Percentiles rank a stretch among this genome's conserved stretches.
These are phyloP conservation scores for Dendrocincla tyrannina DNA, from an alignment of 2,797 vertebrate species.

Conservation along the genomic window DNA sequence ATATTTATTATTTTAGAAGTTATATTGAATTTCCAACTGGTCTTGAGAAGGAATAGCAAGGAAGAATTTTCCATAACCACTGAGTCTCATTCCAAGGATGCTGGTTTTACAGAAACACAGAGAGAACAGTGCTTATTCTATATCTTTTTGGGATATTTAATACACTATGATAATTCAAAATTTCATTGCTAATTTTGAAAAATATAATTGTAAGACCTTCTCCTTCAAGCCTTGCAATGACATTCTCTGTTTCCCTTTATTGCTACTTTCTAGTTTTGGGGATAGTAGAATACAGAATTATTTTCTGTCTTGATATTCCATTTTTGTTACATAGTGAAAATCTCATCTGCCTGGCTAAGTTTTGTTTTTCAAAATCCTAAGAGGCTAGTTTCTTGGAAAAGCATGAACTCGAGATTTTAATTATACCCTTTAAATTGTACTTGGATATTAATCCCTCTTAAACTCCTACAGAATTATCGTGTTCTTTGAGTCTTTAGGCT, in stretches of 20 bases:
- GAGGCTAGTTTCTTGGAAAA: conserved; percentile 13
- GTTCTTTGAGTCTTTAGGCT: background rate
- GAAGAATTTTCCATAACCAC: background rate
- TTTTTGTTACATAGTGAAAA: background rate
- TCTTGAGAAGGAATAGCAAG: background rate
- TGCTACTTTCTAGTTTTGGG: background rate
- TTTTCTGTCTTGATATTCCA: background rate
- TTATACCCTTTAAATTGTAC: conserved; percentile 25
- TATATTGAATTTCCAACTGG: background rate
- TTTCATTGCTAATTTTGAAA: background rate
- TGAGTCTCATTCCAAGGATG: background rate
- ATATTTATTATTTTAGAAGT: background rate
- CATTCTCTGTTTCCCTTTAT: background rate
- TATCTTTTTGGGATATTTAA: background rate
- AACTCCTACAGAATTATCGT: background rate
- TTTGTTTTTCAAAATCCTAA: background rate
- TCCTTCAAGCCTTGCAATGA: background rate
- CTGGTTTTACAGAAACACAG: background rate
- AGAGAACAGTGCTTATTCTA: background rate
- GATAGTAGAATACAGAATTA: background rate
- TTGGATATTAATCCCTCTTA: background rate
- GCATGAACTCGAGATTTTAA: conserved; percentile 42
- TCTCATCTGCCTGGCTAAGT: background rate
- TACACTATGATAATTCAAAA: background rate
- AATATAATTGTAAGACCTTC: background rate